These are phyloP conservation scores for Neuroterus valhalla DNA, from an alignment of 1,140 invertebrate genomes.

Conservation along the genomic window DNA sequence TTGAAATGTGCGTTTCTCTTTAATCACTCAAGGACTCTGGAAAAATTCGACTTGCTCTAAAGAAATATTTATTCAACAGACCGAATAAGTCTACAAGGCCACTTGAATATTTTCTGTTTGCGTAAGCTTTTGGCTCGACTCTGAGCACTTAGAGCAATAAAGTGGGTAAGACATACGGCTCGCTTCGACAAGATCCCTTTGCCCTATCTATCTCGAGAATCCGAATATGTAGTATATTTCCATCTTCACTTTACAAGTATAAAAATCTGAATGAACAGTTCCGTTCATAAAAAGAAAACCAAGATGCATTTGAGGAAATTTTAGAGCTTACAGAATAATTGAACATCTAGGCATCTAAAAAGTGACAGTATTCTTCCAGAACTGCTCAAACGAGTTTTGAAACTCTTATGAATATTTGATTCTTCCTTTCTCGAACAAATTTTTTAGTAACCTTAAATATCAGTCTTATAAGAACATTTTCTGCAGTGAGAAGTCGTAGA, in stretches of 20 bases:
- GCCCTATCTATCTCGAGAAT: background rate
- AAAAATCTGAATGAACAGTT: background rate
- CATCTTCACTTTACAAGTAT: background rate
- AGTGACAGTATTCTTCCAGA: too few relatives aligned
- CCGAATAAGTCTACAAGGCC: constrained; percentile 13
- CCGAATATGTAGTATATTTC: background rate
- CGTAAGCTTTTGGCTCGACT: constrained; percentile 55
- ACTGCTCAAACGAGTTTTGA: too few relatives aligned
- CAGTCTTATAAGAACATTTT: too few relatives aligned
- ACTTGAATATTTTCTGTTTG: constrained; percentile 60
- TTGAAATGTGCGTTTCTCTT: background rate
- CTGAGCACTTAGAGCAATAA: constrained; percentile 59
- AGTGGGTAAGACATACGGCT: constrained; percentile 50
- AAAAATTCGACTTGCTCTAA: constrained; percentile 10
- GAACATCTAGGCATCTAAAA: too few relatives aligned
- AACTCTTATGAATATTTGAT: too few relatives aligned
- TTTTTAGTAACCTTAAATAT: too few relatives aligned
- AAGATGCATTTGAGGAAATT: too few relatives aligned
- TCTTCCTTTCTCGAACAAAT: too few relatives aligned
- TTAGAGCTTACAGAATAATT: too few relatives aligned
- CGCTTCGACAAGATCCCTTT: constrained; percentile 48
- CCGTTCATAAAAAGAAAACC: too few relatives aligned
- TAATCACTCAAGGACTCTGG: background rate
- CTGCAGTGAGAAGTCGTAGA: too few relatives aligned
- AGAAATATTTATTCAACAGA: constrained; percentile 25